Evolutionary conservation across 2,113 vertebrate genomes (phyloP), one percentile per base, ranked within the genome.

Genomic region (Oncorhynchus masou): DNA sequence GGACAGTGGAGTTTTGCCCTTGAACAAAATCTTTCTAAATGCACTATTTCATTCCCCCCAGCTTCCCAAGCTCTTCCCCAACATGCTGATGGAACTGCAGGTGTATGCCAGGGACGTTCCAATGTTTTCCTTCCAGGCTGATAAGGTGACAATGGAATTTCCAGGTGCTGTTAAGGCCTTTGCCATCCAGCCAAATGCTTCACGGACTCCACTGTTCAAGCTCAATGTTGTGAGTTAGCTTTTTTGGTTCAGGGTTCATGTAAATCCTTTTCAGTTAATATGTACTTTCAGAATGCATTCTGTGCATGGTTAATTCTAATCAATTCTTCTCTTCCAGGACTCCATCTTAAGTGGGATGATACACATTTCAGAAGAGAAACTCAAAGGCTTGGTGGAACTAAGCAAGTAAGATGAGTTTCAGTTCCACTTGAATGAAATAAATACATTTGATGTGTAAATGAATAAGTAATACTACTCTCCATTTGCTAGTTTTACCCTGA

Each of bases 21-120:
- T 45, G 39, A 45, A 45, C 39, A 45, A 45, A 45, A 45, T 9
- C 39, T 45, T 45, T 45, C 39, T 45, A 45, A 45, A 45, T 45
- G 39, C 39, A 45, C 39, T 9, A 12, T 11, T 45, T 12, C 2
- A 45, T 45, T 12, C 39, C 19, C 48, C 62, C 78, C 83, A 94
- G 93, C 90, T 94, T 48, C 85, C 86, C 3, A 82, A 91, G 69
- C 1, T 64, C 75, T 94, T 81, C 83, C 93, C 92, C 1, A 74
- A 81, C 71, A 86, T 93, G 85, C 64, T 80, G 73, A 92, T 94
- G 90, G 29, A 51, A 27, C 76, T 94, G 59, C 67, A 83, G 27
- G 71, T 90, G 60, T 89, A 90, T 25, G 88, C 89, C 82, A 83
- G 11, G 48, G 24, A 90, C 2, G 7, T 74, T 3, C 93, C 92